A percentile compares a stretch with the other conserved stretches of the same genome.
Evolutionary conservation across 2,888 invertebrate genomes (phyloP).

Genomic region (Pyrrhosoma nymphula): DNA sequence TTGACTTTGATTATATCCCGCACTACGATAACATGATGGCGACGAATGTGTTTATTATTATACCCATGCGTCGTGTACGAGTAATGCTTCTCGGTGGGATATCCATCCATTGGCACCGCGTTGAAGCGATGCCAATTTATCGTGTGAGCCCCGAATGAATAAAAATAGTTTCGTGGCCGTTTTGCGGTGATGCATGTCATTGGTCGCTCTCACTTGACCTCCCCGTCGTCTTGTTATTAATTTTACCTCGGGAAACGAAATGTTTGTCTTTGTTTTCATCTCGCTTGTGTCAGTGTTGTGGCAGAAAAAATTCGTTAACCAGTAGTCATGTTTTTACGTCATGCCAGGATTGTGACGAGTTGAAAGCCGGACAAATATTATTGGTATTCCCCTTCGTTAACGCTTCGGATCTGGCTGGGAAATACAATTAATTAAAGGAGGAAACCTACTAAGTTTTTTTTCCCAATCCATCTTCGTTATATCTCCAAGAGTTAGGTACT

Average conservation of each 20-base stretch:
- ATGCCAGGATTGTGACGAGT: neutral
- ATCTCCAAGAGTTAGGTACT: neutral
- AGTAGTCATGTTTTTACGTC: neutral
- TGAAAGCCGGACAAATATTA: neutral
- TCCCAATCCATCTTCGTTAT: neutral
- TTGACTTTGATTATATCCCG: neutral
- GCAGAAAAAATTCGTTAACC: neutral
- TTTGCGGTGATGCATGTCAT: neutral
- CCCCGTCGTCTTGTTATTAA: neutral
- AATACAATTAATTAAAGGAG: constrained; percentile 38
- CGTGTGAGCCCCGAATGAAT: neutral
- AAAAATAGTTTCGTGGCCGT: neutral
- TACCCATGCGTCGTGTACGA: neutral
- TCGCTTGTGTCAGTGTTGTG: neutral
- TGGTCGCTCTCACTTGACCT: neutral
- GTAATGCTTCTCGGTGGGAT: neutral
- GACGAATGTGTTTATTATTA: constrained; percentile 49
- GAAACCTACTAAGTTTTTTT: neutral
- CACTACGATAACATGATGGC: neutral
- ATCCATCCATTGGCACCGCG: neutral
- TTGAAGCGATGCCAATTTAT: constrained; percentile 15
- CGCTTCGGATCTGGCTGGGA: constrained; percentile 19
- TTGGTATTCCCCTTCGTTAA: constrained; percentile 11
- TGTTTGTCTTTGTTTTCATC: neutral
- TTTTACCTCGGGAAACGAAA: neutral